Percentiles rank a stretch among this genome's conserved stretches.
Evolutionary conservation across 2,888 invertebrate genomes (phyloP).

Genomic region (Diplolepis rosae): DNA sequence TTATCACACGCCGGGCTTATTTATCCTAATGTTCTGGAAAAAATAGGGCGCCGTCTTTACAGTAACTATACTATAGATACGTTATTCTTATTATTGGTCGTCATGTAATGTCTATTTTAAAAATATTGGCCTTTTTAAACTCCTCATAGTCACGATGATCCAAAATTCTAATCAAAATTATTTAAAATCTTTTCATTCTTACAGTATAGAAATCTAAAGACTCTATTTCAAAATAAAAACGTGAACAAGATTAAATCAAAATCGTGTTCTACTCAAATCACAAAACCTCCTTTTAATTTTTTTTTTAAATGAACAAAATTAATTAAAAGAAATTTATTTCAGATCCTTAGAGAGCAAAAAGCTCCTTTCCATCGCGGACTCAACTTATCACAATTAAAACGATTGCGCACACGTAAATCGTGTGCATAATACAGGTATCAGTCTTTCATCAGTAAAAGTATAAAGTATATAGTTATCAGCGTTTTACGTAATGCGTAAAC

Average conservation of each 20-base stretch:
- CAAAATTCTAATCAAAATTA: not conserved
- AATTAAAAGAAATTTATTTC: not conserved
- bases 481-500: not conserved
- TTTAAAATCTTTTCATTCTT: not conserved
- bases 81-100: constrained; percentile 17
- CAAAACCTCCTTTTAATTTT: too few relatives aligned
- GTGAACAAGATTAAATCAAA: too few relatives aligned
- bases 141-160: not conserved
- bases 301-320: too few relatives aligned
- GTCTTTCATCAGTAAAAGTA: constrained; percentile 16
- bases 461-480: not conserved
- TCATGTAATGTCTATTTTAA: constrained; percentile 6
- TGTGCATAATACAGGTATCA: constrained; percentile 7
- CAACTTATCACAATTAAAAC: constrained; percentile 13
- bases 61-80: constrained; percentile 19
- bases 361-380: not conserved
- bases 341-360: not conserved
- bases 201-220: too few relatives aligned
- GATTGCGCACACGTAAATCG: not conserved
- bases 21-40: constrained; percentile 7
- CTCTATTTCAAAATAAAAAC: too few relatives aligned
- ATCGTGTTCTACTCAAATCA: too few relatives aligned
- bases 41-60: constrained; percentile 28
- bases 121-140: not conserved
- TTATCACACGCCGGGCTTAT: constrained; percentile 19